Evolutionary conservation across 2,888 invertebrate genomes (phyloP).

Genomic region (Petrolisthes manimaculis): DNA sequence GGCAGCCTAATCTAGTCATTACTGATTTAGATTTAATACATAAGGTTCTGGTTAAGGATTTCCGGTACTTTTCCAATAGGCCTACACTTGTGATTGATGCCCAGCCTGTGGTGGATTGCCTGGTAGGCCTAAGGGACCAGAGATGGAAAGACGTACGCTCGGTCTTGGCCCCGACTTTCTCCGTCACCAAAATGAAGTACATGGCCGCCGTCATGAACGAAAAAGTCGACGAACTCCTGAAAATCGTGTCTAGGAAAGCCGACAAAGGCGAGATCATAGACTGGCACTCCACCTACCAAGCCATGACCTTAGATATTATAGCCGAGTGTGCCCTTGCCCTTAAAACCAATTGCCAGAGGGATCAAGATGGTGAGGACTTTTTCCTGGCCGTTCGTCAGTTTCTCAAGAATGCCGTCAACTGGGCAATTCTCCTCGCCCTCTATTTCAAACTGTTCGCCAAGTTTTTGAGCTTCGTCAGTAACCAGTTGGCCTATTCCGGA

Average conservation of each 20-base stretch:
- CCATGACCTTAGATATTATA: slow-evolving; percentile 73
- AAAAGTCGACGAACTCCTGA: slow-evolving; percentile 70
- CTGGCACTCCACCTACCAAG: slow-evolving; percentile 71
- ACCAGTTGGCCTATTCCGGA: slow-evolving; percentile 67
- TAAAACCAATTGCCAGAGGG: slow-evolving; percentile 70
- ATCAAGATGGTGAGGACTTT: slow-evolving; percentile 70
- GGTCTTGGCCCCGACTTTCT: slow-evolving; percentile 72
- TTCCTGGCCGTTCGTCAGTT: slow-evolving; percentile 68
- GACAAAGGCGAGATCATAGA: slow-evolving; percentile 68
- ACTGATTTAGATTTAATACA: slow-evolving; percentile 67
- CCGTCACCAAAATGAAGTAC: slow-evolving; percentile 71
- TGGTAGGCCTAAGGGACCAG: slow-evolving; percentile 69
- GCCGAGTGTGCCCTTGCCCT: slow-evolving; percentile 72
- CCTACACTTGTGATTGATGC: slow-evolving; percentile 66
- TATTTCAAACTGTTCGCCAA: slow-evolving; percentile 68
- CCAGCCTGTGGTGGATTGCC: slow-evolving; percentile 56
- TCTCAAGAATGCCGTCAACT: slow-evolving; percentile 68
- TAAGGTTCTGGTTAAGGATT: slow-evolving; percentile 68
- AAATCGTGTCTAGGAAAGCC: slow-evolving; percentile 48
- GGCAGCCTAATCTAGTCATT: slow-evolving; percentile 53
- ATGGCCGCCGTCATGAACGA: slow-evolving; percentile 71
- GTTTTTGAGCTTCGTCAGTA: slow-evolving; percentile 67
- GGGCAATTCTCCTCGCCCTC: slow-evolving; percentile 67
- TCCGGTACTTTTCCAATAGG: slow-evolving; percentile 68
- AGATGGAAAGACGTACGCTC: slow-evolving; percentile 73